Conservation (phyloP, 1,140 invertebrate species). For the Leptinotarsa undecemlineata region DNA sequence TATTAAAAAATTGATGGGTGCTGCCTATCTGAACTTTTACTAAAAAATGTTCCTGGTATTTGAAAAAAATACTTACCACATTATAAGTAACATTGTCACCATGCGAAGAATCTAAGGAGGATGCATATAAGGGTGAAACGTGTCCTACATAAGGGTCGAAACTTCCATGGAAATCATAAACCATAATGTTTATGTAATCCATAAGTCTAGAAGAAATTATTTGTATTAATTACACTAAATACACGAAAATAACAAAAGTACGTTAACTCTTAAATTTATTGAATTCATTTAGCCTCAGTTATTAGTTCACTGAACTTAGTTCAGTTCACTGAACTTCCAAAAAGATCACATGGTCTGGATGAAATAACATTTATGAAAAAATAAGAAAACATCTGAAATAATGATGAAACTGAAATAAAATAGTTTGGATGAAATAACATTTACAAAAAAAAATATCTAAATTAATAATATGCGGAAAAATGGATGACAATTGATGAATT, state of each 20-base stretch:
- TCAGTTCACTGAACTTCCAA: too few species aligned
- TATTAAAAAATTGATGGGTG: background rate
- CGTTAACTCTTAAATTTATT: background rate
- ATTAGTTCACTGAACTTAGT: too few species aligned
- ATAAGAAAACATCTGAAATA: background rate
- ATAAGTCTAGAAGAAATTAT: constrained; percentile 52
- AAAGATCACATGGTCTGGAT: background rate
- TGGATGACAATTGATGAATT: too few species aligned
- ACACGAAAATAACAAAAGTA: background rate
- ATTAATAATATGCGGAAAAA: too few species aligned
- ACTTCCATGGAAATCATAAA: constrained; percentile 69
- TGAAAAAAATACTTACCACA: constrained; percentile 47
- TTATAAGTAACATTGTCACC: constrained; percentile 33
- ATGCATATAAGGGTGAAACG: constrained; percentile 62
- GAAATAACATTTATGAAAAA: background rate
- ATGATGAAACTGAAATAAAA: too few species aligned
- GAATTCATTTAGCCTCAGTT: too few species aligned
- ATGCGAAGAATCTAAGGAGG: constrained; percentile 50
- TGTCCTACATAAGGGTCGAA: constrained; percentile 65
- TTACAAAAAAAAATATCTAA: background rate
- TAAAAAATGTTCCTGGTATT: background rate
- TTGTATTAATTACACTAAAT: too few species aligned
- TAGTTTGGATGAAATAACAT: background rate
- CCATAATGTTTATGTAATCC: constrained; percentile 73
- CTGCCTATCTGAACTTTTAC: background rate